Base-by-base conservation (phyloP, 1,140 invertebrate species). In the Drosophila lacertosa region DNA sequence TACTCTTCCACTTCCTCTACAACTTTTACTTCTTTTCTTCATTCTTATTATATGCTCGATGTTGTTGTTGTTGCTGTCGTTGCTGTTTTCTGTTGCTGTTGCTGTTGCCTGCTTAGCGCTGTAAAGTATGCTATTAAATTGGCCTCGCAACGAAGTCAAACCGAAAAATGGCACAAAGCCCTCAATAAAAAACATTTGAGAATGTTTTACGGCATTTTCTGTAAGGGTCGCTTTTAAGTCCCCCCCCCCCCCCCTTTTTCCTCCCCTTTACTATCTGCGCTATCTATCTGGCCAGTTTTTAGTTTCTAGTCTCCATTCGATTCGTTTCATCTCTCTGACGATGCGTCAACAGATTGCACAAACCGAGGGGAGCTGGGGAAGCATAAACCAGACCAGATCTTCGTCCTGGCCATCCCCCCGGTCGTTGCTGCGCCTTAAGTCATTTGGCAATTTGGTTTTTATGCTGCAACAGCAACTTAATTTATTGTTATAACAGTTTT, bases 121-220 rank as follows among this genome's bases (percentile, higher is more conserved):
- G 77, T 70, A 78, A 84, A 90, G 79, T 78, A 90, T 84, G 82
- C 83, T 67, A 90, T 89, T 89, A 89, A 90, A 90, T 90, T 90
- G 89, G 79, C 83, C 77, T 71, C 74, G 59, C 35, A 71, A 66
- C 65, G 35, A 62, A 74, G 75, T 71, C 60, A 53, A 59, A 48
- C 58, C 48, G 64, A 53, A 50, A 74, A 74, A 69, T 66, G 71
- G 65, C 26, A 37, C 35, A 60, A 66, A 69, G 64, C 42, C 44
- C 55, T 64, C 63, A 76, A 76, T 60, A 82, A 81, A 64, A 45
- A 70, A 51, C 64, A 55, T 59, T 60, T 63, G 55, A 66, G 57
- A 70, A 67, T 71, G 60, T 65, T 71, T 77, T 71, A 75, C 66
- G 65, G 66, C 60, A 54, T 58, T 54, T 59, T n/a, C n/a, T 13